Conservation (phyloP, 2,888 invertebrate species). For the Nomada fabriciana region DNA sequence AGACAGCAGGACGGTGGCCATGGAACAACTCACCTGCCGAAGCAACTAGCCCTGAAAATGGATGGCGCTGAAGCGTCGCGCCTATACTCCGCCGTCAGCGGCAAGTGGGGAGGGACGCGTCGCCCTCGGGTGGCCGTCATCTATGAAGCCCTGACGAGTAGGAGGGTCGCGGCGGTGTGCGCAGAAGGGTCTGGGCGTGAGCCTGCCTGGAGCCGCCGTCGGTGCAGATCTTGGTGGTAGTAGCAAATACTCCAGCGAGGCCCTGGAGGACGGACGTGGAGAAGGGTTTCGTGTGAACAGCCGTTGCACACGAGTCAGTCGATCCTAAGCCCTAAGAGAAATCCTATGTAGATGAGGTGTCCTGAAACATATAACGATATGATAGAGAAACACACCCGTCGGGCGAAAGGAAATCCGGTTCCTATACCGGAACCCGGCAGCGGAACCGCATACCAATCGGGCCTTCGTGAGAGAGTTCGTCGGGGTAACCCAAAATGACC, state of each 20-base stretch:
- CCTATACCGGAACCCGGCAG: slow-evolving; percentile 18
- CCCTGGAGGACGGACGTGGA: slow-evolving; percentile 87
- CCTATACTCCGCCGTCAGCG: slow-evolving; percentile 87
- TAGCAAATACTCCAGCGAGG: slow-evolving; percentile 88
- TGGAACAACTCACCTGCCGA: slow-evolving; percentile 87
- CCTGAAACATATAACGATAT: slow-evolving; percentile 80
- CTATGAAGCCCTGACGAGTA: slow-evolving; percentile 88
- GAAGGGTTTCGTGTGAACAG: slow-evolving; percentile 88
- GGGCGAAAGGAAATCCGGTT: slow-evolving; percentile 86
- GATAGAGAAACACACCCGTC: slow-evolving; percentile 80
- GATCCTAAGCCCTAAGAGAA: slow-evolving; percentile 86
- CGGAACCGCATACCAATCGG: slow-evolving; percentile 84
- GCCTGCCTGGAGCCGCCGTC: slow-evolving; percentile 83
- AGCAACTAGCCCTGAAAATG: slow-evolving; percentile 89
- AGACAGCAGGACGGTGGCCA: slow-evolving; percentile 88
- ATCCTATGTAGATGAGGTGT: slow-evolving; percentile 10
- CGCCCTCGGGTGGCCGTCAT: slow-evolving; percentile 3
- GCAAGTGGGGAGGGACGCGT: slow-evolving; percentile 78
- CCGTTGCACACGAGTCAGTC: slow-evolving; percentile 87
- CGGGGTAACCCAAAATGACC: slow-evolving; percentile 85
- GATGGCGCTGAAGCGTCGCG: slow-evolving; percentile 87
- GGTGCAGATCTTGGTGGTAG: slow-evolving; percentile 85
- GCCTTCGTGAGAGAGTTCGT: slow-evolving; percentile 82
- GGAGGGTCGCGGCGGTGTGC: slow-evolving; percentile 79
- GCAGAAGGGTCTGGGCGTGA: slow-evolving; percentile 80